Base-by-base conservation (phyloP, 1,140 invertebrate species). In the Battus philenor region DNA sequence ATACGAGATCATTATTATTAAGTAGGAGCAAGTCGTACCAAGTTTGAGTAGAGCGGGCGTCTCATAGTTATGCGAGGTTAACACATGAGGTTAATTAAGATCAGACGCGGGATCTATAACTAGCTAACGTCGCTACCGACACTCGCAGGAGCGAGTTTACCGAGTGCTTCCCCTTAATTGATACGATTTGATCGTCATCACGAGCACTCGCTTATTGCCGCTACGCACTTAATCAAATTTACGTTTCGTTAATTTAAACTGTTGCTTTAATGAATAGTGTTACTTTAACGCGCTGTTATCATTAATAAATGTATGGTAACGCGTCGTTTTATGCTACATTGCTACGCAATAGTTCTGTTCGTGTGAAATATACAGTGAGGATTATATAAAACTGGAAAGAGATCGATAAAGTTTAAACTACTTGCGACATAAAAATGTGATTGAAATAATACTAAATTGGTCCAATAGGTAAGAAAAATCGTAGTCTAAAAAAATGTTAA, bases 1-100 rank as follows among this genome's bases (percentile, higher is more conserved):
- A 8, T 12, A 13, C 11, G 2, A 39, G 22, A 29, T 27, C 22
- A 41, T 41, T 41, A 41, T 41, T 27, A 15, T 7, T 29, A 16
- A 41, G 38, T 7, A 17, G 38, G 38, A 27, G 17, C 9, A 36
- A 41, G 36, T 39, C 36, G 33, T n/a, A 15, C 17, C 34, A 39
- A 22, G 16, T 16, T 31, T 2, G 43, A 54, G 50, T 48, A 59
- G 53, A 62, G 53, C 59, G 59, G 47, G 51, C 55, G 52, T 48
- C 56, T 60, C 56, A 54, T 60, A 71, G 67, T 70, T 61, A 68
- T 57, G 63, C 56, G 61, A 68, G 72, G 69, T 79, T 79, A 75
- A 76, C 70, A 77, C 75, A 72, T 74, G 67, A 71, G 75, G 78
- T 79, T 82, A 79, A 82, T 82, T 82, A 82, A 79, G 77, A 81